These are phyloP conservation scores for Gymnobelideus leadbeateri DNA, from an alignment of 2,113 vertebrate species.

Conservation along the genomic window DNA sequence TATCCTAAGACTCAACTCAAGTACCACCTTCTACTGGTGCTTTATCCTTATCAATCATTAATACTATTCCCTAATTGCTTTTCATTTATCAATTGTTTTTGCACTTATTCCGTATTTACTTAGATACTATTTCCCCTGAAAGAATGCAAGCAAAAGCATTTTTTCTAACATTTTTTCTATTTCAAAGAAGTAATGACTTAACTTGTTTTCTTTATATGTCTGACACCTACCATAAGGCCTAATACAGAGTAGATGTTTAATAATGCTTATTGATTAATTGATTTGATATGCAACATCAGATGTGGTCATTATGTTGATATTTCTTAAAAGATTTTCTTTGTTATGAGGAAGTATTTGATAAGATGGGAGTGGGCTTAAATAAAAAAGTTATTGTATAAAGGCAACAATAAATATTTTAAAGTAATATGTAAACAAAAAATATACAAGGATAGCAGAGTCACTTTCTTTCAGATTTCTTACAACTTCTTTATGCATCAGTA, in stretches of 20 bases:
- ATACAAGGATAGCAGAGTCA: not conserved
- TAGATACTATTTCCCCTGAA: not conserved
- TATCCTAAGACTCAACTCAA: not conserved
- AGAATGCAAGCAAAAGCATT: not conserved
- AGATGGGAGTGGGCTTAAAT: not conserved
- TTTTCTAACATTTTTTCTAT: not conserved
- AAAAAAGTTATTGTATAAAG: not conserved
- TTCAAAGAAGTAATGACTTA: not conserved
- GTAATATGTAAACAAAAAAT: not conserved
- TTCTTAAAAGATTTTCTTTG: not conserved
- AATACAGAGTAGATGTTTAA: not conserved
- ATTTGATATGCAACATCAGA: not conserved
- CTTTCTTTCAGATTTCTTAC: not conserved
- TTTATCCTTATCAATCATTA: not conserved
- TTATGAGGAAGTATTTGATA: not conserved
- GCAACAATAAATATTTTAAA: not conserved
- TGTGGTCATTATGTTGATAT: not conserved
- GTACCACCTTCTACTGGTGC: not conserved
- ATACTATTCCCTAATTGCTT: not conserved
- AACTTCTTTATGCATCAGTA: not conserved
- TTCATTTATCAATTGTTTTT: not conserved
- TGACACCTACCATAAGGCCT: not conserved
- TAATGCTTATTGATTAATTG: not conserved
- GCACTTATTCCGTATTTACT: not conserved
- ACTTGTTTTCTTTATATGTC: not conserved